These are phyloP conservation scores for Mohoua ochrocephala DNA, from an alignment of 2,113 vertebrate genomes.

Conservation along the genomic window DNA sequence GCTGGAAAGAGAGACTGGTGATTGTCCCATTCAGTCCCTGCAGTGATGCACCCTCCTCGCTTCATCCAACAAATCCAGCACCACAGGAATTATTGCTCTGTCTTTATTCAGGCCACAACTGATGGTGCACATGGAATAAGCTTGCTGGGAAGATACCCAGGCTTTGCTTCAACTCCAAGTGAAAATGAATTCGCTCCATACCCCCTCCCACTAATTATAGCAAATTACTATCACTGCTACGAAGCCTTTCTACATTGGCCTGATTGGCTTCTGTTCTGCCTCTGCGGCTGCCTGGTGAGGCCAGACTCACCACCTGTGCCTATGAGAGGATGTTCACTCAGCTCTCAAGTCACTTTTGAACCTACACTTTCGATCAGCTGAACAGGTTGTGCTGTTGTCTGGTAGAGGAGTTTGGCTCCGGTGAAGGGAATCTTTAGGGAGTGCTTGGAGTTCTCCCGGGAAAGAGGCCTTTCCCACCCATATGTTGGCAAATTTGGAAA, in stretches of 20 bases:
- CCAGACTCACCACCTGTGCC: background rate
- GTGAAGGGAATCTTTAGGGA: background rate
- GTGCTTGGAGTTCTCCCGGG: background rate
- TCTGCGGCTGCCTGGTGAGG: background rate
- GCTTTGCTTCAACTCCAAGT: background rate
- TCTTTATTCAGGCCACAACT: background rate
- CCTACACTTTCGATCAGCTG: background rate
- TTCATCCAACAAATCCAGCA: background rate
- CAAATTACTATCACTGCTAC: background rate
- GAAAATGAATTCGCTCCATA: background rate
- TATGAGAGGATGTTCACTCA: background rate
- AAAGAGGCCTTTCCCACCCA: background rate
- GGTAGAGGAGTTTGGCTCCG: background rate
- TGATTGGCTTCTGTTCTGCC: background rate
- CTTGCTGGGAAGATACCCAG: background rate
- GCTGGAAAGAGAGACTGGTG: background rate
- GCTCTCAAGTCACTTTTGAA: background rate
- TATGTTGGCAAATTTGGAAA: background rate
- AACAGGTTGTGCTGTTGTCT: background rate
- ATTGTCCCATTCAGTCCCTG: background rate
- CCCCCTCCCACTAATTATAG: background rate
- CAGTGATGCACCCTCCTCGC: fast-evolving
- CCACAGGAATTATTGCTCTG: background rate
- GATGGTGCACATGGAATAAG: background rate
- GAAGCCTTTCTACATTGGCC: background rate